Evolutionary conservation across 1,140 invertebrate species (phyloP), one percentile per base, ranked within the genome.

Genomic region (Scaptomyza pallida): DNA sequence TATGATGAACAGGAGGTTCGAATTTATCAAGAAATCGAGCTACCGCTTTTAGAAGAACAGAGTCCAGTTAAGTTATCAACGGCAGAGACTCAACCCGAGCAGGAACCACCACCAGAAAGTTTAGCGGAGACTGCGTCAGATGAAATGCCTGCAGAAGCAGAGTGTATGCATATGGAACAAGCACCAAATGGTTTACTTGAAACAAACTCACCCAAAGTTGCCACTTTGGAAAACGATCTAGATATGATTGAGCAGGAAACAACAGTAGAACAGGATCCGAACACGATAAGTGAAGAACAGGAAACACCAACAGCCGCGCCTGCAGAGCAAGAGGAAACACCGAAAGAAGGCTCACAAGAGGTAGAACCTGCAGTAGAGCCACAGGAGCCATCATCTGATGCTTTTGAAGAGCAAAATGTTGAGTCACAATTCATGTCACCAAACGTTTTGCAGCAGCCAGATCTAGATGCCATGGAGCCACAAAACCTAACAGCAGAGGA

Each of bases 1-100:
- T 45, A 69, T 21, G 71, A 78, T 16, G 72, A 75, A 3, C 63
- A 82, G 12, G 78, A 71, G 33, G 65, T 72, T 40, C 74, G 89
- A 4, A 83, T 89, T 19, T 90, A 90, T 56, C 75, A 69, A 13
- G 89, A 90, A 68, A 67, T 90, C 2, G 89, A 90, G 37, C 33
- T 86, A 23, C 80, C 60, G 1, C 85, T 75, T 5, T 43, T 74
- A 4, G 71, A 77, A 16, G 70, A 68, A 23, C 13, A 55, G 8
- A 19, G 4, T 17, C 8, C 26, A 1, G 30, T 19, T n/a, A 45
- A 44, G 1, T 8, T 3, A 12, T 12, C 33, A 37, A 37, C 33
- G 4, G 12, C 4, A n/a, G 33, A 4, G 0, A 12, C 33, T n/a
- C 33, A 37, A 17, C 10, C 2, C 41, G 23, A 10, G 12, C 33